Conservation (phyloP, 2,888 invertebrate species). For the Amphipoea oculea region DNA sequence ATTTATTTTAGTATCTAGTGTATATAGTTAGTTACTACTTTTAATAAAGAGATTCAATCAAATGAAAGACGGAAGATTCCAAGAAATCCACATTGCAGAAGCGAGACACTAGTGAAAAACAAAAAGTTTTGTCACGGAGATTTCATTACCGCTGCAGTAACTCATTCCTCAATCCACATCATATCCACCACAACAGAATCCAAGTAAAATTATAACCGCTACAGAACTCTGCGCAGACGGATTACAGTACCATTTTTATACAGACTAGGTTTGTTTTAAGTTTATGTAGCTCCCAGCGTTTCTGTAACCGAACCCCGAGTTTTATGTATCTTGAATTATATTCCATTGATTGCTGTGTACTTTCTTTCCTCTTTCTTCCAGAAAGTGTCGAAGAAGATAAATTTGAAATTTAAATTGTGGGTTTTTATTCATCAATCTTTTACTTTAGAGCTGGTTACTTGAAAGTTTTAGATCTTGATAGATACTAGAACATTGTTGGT, state of each 20-base stretch:
- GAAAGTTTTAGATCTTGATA: background rate
- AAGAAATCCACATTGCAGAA: background rate
- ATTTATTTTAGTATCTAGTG: too few species aligned
- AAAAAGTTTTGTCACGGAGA: fast-evolving
- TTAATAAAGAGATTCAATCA: too few species aligned
- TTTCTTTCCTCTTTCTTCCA: slow-evolving; percentile 12
- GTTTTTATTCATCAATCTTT: slow-evolving; percentile 18
- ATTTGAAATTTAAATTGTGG: slow-evolving; percentile 40
- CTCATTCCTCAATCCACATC: background rate
- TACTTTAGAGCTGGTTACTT: background rate
- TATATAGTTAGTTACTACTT: too few species aligned
- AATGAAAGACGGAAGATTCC: background rate
- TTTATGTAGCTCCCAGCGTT: slow-evolving; percentile 65
- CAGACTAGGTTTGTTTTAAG: slow-evolving; percentile 73
- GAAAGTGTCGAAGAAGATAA: slow-evolving; percentile 26
- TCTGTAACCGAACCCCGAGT: slow-evolving; percentile 43
- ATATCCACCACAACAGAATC: slow-evolving; percentile 48
- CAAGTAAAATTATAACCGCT: slow-evolving; percentile 72
- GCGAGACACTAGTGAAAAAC: background rate
- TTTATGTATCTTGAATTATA: slow-evolving; percentile 40
- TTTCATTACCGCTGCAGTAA: background rate
- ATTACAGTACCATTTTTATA: slow-evolving; percentile 79
- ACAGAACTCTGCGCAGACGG: slow-evolving; percentile 73
- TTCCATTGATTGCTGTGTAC: slow-evolving; percentile 50
- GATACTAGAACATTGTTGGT: too few species aligned